Percentiles rank a stretch among this genome's conserved stretches.
These are phyloP conservation scores for Mellivora capensis DNA, from an alignment of 2,113 vertebrate species.

Conservation along the genomic window DNA sequence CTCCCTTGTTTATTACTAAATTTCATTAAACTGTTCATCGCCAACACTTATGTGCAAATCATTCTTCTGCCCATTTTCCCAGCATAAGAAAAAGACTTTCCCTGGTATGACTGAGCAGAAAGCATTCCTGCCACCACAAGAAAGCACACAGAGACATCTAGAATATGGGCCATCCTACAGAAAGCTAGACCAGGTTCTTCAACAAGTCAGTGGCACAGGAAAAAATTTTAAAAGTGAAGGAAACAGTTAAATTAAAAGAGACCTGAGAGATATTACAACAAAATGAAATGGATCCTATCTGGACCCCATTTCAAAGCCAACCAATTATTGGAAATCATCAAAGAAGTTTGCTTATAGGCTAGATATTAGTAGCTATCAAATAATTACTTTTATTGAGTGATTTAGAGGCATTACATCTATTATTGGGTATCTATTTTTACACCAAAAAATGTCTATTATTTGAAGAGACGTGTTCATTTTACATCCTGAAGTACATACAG, in stretches of 20 bases:
- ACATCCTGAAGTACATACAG: neutral
- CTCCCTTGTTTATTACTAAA: neutral
- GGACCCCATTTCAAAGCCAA: neutral
- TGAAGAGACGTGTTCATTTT: conserved; percentile 7
- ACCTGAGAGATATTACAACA: neutral
- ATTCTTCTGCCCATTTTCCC: neutral
- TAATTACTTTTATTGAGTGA: conserved; percentile 1
- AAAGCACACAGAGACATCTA: neutral
- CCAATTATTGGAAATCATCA: neutral
- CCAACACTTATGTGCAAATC: neutral
- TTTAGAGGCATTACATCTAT: neutral
- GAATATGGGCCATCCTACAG: neutral
- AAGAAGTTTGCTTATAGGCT: neutral
- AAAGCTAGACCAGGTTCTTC: neutral
- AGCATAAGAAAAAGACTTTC: neutral
- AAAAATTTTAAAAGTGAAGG: neutral
- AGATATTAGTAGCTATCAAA: neutral
- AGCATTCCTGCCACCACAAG: neutral
- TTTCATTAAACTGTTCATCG: neutral
- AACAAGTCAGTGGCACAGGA: neutral
- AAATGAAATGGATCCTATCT: neutral
- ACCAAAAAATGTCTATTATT: neutral
- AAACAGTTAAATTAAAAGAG: neutral
- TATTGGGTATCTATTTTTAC: neutral
- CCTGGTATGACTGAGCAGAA: neutral